phyloP scores from a whole-genome alignment of 2,113 vertebrate genomes.

The Gobiocypris rarus region DNA sequence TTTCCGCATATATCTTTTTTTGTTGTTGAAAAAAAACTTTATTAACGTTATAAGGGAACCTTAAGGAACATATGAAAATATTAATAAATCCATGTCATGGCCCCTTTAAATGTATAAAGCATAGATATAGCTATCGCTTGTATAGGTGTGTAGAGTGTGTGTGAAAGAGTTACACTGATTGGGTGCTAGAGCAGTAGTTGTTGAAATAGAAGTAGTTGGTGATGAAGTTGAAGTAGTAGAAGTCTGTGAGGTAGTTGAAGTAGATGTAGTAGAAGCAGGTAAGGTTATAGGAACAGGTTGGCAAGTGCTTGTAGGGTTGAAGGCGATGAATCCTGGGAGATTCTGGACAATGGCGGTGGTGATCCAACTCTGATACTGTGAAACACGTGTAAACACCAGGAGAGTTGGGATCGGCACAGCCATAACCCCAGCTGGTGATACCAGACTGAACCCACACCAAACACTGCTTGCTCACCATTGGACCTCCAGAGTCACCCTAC shows the following conservation, averaged over 20 bases:
- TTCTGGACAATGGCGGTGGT: not conserved
- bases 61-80: no score
- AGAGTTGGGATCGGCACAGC: not conserved
- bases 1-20: no score
- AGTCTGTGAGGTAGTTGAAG: not conserved
- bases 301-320: not conserved
- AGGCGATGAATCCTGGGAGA: slow-evolving; percentile 32
- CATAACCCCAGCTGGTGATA: slow-evolving; percentile 50
- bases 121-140: no score
- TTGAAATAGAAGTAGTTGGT: not conserved
- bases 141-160: not conserved
- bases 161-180: not conserved
- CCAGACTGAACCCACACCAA: slow-evolving; percentile 44
- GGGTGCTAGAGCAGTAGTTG: not conserved
- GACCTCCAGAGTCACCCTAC: slow-evolving; percentile 50
- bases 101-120: not conserved
- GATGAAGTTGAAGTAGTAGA: not conserved
- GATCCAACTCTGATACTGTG: slow-evolving; percentile 40
- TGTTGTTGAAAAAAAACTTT: no score
- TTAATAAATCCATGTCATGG: no score
- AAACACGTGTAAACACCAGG: slow-evolving; percentile 46
- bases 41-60: no score
- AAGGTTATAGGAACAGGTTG: not conserved
- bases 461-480: slow-evolving; percentile 38
- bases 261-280: not conserved